phyloP scores from a whole-genome alignment of 2,113 vertebrate species.

The Myotis lucifugus region DNA sequence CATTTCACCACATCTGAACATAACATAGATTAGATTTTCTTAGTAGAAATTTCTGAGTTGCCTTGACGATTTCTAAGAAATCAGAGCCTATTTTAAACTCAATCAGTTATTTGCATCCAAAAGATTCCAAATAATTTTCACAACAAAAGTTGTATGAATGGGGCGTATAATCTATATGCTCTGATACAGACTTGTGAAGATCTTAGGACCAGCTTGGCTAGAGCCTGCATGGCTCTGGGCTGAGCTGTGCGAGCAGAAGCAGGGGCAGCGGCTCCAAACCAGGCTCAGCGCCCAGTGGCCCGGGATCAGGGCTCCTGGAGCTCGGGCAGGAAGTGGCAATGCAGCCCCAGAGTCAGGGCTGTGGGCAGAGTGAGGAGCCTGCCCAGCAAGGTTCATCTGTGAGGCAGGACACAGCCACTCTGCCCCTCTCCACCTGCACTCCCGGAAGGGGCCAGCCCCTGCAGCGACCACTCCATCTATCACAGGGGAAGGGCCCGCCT shows the following conservation, averaged over 20 bases:
- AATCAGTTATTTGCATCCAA: neutral
- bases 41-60: constrained; percentile 1
- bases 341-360: neutral
- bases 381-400: neutral
- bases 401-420: accelerated
- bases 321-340: neutral
- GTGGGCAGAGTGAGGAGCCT: neutral
- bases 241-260: neutral
- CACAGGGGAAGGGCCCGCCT: neutral
- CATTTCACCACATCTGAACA: neutral
- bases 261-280: neutral
- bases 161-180: neutral
- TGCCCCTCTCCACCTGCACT: too few species aligned
- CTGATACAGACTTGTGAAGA: neutral
- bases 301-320: too few species aligned
- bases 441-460: neutral
- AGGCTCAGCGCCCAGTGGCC: accelerated
- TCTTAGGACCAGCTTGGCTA: neutral
- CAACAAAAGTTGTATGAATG: neutral
- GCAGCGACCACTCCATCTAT: neutral
- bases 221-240: neutral
- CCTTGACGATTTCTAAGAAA: neutral
- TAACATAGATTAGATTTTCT: neutral
- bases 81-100: constrained; percentile 5
- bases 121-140: neutral